phyloP scores from a whole-genome alignment of 2,888 invertebrate genomes.

The Tupiocoris notatus region DNA sequence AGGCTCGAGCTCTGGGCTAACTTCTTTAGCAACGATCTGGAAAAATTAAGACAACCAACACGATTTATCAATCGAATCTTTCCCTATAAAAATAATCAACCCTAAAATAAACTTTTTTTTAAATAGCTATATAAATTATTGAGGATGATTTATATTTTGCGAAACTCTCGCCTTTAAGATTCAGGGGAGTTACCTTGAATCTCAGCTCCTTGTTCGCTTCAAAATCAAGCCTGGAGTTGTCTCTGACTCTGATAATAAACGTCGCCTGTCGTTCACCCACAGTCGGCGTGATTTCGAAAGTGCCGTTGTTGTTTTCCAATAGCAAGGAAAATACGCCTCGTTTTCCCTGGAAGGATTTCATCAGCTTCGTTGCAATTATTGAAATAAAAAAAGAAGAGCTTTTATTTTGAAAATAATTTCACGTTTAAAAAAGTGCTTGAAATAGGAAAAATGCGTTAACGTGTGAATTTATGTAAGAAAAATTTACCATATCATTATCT shows the following conservation, averaged over 20 bases:
- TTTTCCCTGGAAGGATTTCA: slow-evolving; percentile 68
- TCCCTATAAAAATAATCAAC: slow-evolving; percentile 6
- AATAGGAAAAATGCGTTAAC: neutral
- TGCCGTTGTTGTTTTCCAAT: slow-evolving; percentile 76
- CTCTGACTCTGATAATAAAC: slow-evolving; percentile 79
- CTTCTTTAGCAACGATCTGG: slow-evolving; percentile 76
- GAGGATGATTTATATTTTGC: too few species aligned
- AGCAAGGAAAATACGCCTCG: slow-evolving; percentile 78
- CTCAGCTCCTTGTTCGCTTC: slow-evolving; percentile 73
- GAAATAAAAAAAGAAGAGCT: too few species aligned
- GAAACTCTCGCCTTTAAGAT: too few species aligned
- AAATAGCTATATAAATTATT: too few species aligned
- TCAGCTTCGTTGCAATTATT: too few species aligned
- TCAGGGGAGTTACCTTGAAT: slow-evolving; percentile 71
- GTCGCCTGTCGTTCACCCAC: slow-evolving; percentile 75
- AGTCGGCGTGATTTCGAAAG: slow-evolving; percentile 82
- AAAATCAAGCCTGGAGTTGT: slow-evolving; percentile 79
- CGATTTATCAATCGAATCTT: too few species aligned
- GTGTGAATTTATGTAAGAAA: neutral
- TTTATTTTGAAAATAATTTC: too few species aligned
- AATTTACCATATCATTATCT: slow-evolving; percentile 65
- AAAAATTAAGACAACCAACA: slow-evolving; percentile 51
- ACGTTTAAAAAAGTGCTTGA: too few species aligned
- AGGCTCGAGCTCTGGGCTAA: slow-evolving; percentile 69
- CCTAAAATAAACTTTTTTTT: neutral